Base-by-base conservation (phyloP, 2,113 vertebrate species). In the Ovibos moschatus region DNA sequence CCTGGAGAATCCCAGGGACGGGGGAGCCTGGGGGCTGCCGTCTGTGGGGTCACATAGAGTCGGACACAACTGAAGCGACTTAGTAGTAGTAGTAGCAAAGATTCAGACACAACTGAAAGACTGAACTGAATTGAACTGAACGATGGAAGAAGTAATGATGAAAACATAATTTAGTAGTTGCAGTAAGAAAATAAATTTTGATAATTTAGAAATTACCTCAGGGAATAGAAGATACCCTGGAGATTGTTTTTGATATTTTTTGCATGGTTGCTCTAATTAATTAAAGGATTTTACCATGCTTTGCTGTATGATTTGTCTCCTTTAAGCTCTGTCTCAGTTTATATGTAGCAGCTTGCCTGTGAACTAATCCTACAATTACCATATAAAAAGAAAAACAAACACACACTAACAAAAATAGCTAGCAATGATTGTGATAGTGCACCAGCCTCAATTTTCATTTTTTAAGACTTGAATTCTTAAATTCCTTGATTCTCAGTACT, bases 281-380 rank as follows among this genome's bases (percentile, higher is more conserved):
- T 96, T 93, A 87, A 85, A 96, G 17, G 40, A 47, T 30, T 78
- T 95, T 21, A 43, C 15, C n/a, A 40, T 78, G 40, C 87, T 92
- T 67, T 84, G 5, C 45, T 88, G 43, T 58, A 13, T 51, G 89
- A 7, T 76, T 96, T 83, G 79, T 78, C 36, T 96, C 3, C 43
- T 85, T 21, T 92, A 97, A 64, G 13, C 3, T 71, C 21, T 51
- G 27, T 67, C 43, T 85, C 45, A 57, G 76, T 71, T 96, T 71
- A 40, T 51, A 4, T 50, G 10, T 30, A 45, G 51, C 7, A 94
- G 33, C 71, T 93, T 91, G 40, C 71, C 43, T 93, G 2, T 92
- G 76, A 97, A 95, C 94, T 92, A 94, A 96, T 86, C 57, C 58
- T 89, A 82, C 36, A 97, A 92, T 93, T 94, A 78, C 10, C 50